Conservation (phyloP, 2,888 invertebrate species). For the Pheosia tremula region DNA sequence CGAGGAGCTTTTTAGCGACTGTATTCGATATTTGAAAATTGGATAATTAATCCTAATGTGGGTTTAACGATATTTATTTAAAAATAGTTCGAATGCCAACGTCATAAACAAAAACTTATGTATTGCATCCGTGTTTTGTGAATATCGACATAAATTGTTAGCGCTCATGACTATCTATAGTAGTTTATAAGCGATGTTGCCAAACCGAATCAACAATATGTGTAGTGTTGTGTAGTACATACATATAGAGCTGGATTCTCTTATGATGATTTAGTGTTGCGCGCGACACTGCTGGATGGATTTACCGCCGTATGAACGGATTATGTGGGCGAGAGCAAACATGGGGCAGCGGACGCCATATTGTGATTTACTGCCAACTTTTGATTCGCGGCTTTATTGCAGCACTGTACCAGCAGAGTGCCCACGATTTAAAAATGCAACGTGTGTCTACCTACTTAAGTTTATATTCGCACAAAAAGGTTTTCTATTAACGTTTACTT, state of each 20-base stretch:
- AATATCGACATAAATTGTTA: slow-evolving; percentile 40
- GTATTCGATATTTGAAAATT: slow-evolving; percentile 62
- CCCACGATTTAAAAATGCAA: slow-evolving; percentile 55
- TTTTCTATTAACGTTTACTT: neutral
- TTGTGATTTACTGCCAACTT: slow-evolving; percentile 80
- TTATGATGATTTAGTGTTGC: slow-evolving; percentile 82
- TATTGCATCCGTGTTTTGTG: slow-evolving; percentile 38
- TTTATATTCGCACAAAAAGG: neutral
- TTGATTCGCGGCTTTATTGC: slow-evolving; percentile 82
- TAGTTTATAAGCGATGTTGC: slow-evolving; percentile 52
- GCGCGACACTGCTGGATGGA: slow-evolving; percentile 80
- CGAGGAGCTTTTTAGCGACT: slow-evolving; percentile 64
- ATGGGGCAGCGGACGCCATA: slow-evolving; percentile 81
- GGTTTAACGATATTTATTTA: slow-evolving; percentile 53
- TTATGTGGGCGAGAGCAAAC: slow-evolving; percentile 85
- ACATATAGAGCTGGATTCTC: slow-evolving; percentile 74
- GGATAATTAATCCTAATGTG: slow-evolving; percentile 71
- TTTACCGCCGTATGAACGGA: slow-evolving; percentile 83
- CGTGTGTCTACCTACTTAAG: slow-evolving; percentile 35
- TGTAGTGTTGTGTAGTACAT: slow-evolving; percentile 54
- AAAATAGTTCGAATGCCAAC: slow-evolving; percentile 39
- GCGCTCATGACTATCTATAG: slow-evolving; percentile 32
- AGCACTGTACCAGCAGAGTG: slow-evolving; percentile 49
- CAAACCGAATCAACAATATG: slow-evolving; percentile 60
- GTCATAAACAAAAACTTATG: slow-evolving; percentile 32